Percentiles rank a stretch among this genome's conserved stretches.
phyloP scores from a whole-genome alignment of 2,113 vertebrate species.

The Dasyurus viverrinus region DNA sequence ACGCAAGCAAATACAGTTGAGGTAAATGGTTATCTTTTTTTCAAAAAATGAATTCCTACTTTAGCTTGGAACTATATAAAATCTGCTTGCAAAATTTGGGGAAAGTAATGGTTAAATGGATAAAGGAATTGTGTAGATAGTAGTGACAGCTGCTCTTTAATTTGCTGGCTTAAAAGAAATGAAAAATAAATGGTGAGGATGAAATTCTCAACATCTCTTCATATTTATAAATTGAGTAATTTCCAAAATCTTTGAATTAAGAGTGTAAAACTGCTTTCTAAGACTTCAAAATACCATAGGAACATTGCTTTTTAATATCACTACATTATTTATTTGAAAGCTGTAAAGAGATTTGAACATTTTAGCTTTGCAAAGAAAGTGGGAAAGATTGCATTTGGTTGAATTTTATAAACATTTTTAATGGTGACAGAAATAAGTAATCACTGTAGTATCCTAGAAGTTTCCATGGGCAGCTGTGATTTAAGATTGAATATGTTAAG shows the following conservation, averaged over 20 bases:
- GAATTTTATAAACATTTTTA: not conserved
- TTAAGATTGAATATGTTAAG: not conserved
- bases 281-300: not conserved
- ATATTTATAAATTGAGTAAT: not conserved
- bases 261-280: not conserved
- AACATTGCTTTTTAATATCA: not conserved
- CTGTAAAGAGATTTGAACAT: not conserved
- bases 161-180: not conserved
- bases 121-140: not conserved
- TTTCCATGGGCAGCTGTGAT: not conserved
- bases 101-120: not conserved
- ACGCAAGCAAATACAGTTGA: slow-evolving; percentile 97
- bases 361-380: not conserved
- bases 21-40: slow-evolving; percentile 83
- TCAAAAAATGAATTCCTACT: not conserved
- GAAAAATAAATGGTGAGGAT: not conserved
- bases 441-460: not conserved
- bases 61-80: not conserved
- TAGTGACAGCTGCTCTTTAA: not conserved
- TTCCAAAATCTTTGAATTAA: not conserved
- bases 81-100: not conserved
- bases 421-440: not conserved
- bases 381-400: not conserved
- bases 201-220: not conserved
- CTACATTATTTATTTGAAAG: not conserved